Conservation (phyloP, 2,888 invertebrate species). For the Drosophila limbata region DNA sequence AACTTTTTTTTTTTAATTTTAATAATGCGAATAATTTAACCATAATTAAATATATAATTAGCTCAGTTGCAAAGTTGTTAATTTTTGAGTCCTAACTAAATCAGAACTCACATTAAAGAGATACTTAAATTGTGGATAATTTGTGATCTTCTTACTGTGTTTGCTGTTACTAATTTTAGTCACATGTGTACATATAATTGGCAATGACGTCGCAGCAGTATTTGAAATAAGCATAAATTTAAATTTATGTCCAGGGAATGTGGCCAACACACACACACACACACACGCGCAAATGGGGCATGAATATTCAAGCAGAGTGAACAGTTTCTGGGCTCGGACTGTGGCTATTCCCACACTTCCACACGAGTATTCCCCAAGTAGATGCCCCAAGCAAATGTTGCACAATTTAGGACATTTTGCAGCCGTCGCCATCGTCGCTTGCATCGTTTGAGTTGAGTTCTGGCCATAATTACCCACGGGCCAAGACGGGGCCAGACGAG, state of each 20-base stretch:
- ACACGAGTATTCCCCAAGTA: slow-evolving; percentile 9
- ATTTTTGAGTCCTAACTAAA: neutral
- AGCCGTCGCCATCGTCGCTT: slow-evolving; percentile 46
- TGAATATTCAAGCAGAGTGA: slow-evolving; percentile 72
- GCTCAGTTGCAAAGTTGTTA: neutral
- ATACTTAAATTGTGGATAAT: slow-evolving; percentile 11
- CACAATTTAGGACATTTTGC: slow-evolving; percentile 77
- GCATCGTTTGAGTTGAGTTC: slow-evolving; percentile 46
- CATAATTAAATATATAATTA: neutral
- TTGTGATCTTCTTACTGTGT: slow-evolving; percentile 1
- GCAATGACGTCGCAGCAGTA: slow-evolving; percentile 41
- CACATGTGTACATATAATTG: slow-evolving; percentile 28
- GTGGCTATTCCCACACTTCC: neutral
- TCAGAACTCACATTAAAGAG: slow-evolving; percentile 1
- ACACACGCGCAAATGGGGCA: slow-evolving; percentile 44
- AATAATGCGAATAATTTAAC: neutral
- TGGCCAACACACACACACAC: slow-evolving; percentile 13
- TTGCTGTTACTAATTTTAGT: slow-evolving; percentile 15
- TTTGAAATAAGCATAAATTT: slow-evolving; percentile 66
- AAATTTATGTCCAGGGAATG: slow-evolving; percentile 52
- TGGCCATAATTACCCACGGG: slow-evolving; percentile 70
- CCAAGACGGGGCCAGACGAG: slow-evolving; percentile 13
- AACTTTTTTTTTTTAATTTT: neutral
- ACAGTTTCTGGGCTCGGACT: slow-evolving; percentile 37
- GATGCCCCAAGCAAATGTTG: slow-evolving; percentile 72